Percentiles rank a stretch among this genome's conserved stretches.
Evolutionary conservation across 2,888 invertebrate genomes (phyloP).

Genomic region (Drosophila cognata): DNA sequence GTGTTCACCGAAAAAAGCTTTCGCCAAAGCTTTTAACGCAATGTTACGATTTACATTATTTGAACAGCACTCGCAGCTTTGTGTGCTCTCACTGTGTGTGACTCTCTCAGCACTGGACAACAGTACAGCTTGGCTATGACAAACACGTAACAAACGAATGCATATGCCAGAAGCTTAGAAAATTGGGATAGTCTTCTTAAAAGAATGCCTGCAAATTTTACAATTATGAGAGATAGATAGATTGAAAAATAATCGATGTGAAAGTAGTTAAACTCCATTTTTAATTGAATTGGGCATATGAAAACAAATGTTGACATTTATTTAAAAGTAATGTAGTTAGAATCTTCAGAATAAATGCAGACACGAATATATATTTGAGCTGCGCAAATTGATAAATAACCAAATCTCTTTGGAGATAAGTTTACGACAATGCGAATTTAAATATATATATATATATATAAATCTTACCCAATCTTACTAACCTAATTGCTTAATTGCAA

Average conservation of each 20-base stretch:
- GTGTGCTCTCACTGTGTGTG: slow-evolving; percentile 41
- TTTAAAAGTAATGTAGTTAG: not conserved
- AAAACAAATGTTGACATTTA: not conserved
- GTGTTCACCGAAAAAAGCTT: slow-evolving; percentile 51
- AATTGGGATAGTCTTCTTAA: not conserved
- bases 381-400: not conserved
- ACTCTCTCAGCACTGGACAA: slow-evolving; percentile 15
- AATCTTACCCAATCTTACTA: not conserved
- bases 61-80: slow-evolving; percentile 64
- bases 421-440: not conserved
- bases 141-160: not conserved
- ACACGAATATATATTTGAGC: not conserved
- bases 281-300: not conserved
- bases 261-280: not conserved
- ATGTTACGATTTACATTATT: slow-evolving; percentile 76
- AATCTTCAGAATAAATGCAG: not conserved
- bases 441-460: not conserved
- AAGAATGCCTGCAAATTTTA: not conserved
- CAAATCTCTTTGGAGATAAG: not conserved
- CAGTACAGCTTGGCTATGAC: slow-evolving; percentile 48
- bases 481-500: not conserved
- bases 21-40: slow-evolving; percentile 66
- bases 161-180: not conserved
- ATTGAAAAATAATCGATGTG: not conserved
- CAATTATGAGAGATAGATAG: not conserved